These are phyloP conservation scores for Oithona nana DNA, from an alignment of 2,888 invertebrate species.

Conservation along the genomic window DNA sequence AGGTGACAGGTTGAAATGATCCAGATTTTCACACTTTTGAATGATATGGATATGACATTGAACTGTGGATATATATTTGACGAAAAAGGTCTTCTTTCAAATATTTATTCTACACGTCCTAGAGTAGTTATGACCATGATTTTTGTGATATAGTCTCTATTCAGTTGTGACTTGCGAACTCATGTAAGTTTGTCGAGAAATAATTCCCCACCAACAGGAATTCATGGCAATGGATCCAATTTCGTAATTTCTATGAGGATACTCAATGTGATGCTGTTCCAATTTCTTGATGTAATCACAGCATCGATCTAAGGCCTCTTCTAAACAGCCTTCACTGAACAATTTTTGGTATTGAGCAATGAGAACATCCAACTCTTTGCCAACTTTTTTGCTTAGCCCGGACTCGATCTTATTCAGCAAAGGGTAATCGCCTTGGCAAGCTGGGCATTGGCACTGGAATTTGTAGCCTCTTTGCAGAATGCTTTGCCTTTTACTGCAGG, in stretches of 20 bases:
- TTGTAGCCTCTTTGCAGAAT: not conserved
- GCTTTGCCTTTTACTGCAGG: not conserved
- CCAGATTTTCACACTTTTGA: no score
- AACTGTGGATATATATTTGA: not conserved
- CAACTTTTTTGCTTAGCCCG: not conserved
- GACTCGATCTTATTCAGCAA: not conserved
- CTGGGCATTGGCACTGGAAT: not conserved
- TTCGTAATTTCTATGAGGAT: not conserved
- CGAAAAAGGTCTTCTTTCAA: not conserved
- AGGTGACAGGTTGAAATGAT: no score
- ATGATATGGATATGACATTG: not conserved
- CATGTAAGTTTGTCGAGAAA: not conserved
- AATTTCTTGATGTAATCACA: not conserved
- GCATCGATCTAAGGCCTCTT: not conserved
- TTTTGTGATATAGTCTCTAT: not conserved
- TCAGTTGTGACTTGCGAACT: no score
- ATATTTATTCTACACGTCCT: not conserved
- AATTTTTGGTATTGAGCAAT: not conserved
- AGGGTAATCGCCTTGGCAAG: not conserved
- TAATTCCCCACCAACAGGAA: conserved; percentile 2
- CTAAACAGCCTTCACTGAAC: not conserved
- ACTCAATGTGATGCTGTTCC: not conserved
- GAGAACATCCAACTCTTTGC: not conserved
- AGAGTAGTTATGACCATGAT: not conserved
- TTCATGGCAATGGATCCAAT: conserved; percentile 1